Evolutionary conservation across 2,888 invertebrate species (phyloP).

Genomic region (Scaptomyza polygonia): DNA sequence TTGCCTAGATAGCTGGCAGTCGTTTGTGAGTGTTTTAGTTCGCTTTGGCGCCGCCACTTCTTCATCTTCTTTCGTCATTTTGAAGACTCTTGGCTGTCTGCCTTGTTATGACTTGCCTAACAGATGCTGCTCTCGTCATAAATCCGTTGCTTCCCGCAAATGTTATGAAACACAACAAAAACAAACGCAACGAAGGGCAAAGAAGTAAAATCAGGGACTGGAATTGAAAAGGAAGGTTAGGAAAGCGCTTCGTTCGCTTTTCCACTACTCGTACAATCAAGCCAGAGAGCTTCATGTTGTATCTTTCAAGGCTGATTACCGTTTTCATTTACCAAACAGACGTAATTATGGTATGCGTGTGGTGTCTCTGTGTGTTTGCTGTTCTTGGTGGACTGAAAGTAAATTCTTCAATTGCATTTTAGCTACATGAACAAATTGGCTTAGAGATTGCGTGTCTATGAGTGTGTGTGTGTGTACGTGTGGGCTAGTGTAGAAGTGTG

Average conservation of each 20-base stretch:
- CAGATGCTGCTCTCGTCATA: constrained; percentile 71
- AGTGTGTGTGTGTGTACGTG: not conserved
- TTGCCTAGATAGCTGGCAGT: not conserved
- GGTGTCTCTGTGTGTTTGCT: constrained; percentile 41
- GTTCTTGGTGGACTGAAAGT: constrained; percentile 39
- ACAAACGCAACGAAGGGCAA: not conserved
- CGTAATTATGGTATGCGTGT: constrained; percentile 72
- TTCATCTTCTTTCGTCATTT: constrained; percentile 5
- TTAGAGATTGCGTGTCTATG: constrained; percentile 64
- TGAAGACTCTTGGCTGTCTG: constrained; percentile 24
- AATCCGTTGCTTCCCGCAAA: constrained; percentile 51
- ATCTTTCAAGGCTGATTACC: constrained; percentile 79
- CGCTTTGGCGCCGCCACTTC: constrained; percentile 1
- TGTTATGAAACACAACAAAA: not conserved
- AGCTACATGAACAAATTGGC: constrained; percentile 76
- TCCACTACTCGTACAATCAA: constrained; percentile 52
- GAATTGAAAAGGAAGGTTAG: not conserved
- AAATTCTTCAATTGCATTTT: constrained; percentile 76
- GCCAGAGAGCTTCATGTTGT: constrained; percentile 61
- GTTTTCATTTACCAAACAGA: constrained; percentile 80
- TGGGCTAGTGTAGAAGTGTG: constrained; percentile 10
- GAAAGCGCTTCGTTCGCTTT: constrained; percentile 16
- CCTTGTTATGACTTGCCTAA: constrained; percentile 12
- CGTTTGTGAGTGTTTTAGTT: constrained; percentile 1
- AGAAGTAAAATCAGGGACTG: not conserved